Evolutionary conservation across 2,888 invertebrate species (phyloP), one percentile per base, ranked within the genome.

Genomic region (Rhingia campestris): DNA sequence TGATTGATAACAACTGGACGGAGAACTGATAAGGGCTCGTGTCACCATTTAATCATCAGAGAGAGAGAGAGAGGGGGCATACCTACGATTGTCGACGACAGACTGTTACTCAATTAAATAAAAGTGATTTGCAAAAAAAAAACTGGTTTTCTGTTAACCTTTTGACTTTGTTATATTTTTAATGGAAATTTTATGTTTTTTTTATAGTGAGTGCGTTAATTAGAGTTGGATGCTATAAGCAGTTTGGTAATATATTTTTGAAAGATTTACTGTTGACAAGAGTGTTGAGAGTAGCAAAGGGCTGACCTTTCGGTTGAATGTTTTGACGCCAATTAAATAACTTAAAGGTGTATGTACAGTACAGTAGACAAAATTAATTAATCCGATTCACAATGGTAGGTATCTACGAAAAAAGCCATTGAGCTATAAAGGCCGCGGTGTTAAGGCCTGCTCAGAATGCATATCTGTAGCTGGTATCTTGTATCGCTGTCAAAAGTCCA

Each of bases 1-100:
- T 95, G 87, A 87, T 93, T 91, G 90, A 92, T 92, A 91, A 94
- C 95, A 92, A 97, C 97, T 97, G 97, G 97, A 97, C 97, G 97
- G 97, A 97, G 97, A 97, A 97, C 97, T 97, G 97, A 97, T 97
- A 97, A 97, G 97, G 97, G 97, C 97, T 94, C 95, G 95, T 95
- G 94, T 92, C 93, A 91, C 92, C 92, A 89, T 86, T 61, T 88
- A 88, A 89, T 88, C 91, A 88, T 64, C 84, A 79, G 53, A 74
- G 73, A 51, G 64, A 74, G 73, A 51, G 64, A 59, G 54, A 64
- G 69, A 41, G 45, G 33, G 35, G 41, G 53, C 2, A 35, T 22
- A 22, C 22, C 22, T 22, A 22, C 22, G 14, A 14, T 22, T 30
- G 39, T 6, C 6, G 32, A 6, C 5, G 32, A 9, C n/a, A 14